A percentile compares a stretch with the other conserved stretches of the same genome.
phyloP scores from a whole-genome alignment of 1,140 invertebrate species.

The Bombus sylvicola region DNA sequence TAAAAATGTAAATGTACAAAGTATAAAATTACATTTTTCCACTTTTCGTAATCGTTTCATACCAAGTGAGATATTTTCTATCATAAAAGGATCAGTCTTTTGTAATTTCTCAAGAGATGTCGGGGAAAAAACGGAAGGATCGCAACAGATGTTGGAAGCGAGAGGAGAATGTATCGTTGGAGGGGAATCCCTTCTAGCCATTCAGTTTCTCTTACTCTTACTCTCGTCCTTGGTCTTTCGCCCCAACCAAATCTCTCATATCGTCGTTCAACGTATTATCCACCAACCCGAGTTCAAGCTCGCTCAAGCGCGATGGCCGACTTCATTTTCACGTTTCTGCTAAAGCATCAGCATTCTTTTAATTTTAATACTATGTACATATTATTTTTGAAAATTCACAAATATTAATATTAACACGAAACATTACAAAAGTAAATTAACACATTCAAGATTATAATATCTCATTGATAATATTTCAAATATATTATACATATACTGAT shows the following conservation, averaged over 20 bases:
- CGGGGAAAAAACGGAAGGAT: not conserved
- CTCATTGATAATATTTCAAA: no score
- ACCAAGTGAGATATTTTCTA: no score
- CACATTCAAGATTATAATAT: no score
- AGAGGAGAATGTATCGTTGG: not conserved
- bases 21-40: no score
- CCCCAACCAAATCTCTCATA: conserved; percentile 23
- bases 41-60: no score
- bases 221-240: conserved; percentile 24
- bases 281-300: conserved; percentile 23
- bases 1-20: no score
- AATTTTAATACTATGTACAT: not conserved
- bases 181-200: conserved; percentile 21
- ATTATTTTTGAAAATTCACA: no score
- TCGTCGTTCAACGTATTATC: conserved; percentile 32
- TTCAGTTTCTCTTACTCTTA: conserved; percentile 3
- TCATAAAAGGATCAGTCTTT: not conserved
- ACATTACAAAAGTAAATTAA: no score
- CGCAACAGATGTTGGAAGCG: conserved; percentile 16
- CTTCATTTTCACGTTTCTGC: conserved; percentile 7
- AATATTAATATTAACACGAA: no score
- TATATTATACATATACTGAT: no score
- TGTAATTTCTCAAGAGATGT: not conserved
- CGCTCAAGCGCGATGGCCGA: conserved; percentile 38
- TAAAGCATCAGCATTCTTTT: not conserved